phyloP scores from a whole-genome alignment of 2,888 invertebrate genomes.

The Platycheirus rosarum region DNA sequence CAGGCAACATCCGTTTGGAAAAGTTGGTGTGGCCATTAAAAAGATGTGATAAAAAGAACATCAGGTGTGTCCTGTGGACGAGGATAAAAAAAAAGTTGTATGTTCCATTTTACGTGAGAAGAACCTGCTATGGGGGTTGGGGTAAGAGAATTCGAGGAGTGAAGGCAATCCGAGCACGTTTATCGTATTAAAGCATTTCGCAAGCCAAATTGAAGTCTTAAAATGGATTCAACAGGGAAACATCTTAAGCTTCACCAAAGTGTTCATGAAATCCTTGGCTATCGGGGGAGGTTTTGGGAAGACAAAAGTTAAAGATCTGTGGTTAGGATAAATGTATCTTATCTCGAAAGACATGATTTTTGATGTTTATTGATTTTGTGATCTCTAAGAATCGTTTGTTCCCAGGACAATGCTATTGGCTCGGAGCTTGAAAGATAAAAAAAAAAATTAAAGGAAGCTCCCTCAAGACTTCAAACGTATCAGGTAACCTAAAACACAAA shows the following conservation, averaged over 20 bases:
- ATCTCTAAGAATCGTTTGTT: no score
- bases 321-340: neutral
- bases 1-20: constrained; percentile 3
- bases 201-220: constrained; percentile 14
- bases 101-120: constrained; percentile 21
- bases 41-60: constrained; percentile 32
- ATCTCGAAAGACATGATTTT: neutral
- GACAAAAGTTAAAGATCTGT: constrained; percentile 1
- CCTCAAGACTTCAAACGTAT: no score
- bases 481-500: no score
- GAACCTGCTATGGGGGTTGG: neutral
- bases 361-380: neutral
- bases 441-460: no score
- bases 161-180: constrained; percentile 12
- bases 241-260: neutral
- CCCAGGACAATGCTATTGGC: no score
- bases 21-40: constrained; percentile 31
- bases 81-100: constrained; percentile 1
- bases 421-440: no score
- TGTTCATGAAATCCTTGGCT: neutral
- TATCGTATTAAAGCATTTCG: constrained; percentile 25
- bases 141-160: neutral
- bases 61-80: constrained; percentile 19
- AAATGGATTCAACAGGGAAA: constrained; percentile 23
- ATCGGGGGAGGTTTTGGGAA: neutral